Conservation (phyloP, 2,113 vertebrate genomes). For the Alligator mississippiensis region DNA sequence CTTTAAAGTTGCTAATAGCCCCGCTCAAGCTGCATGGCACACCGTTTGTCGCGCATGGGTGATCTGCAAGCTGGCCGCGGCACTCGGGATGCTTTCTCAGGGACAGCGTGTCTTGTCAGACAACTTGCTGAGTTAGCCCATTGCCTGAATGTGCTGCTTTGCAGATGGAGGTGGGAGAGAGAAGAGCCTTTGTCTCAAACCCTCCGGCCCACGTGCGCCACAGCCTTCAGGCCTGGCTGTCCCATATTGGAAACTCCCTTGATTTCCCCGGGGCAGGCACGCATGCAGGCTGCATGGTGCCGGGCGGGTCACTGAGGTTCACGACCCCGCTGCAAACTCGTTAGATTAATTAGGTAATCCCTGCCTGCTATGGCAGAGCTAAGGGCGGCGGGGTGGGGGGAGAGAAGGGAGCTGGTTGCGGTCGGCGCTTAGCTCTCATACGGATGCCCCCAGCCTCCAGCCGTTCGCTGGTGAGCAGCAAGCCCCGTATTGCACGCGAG, state of each 20-base stretch:
- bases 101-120: not conserved
- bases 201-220: constrained; percentile 5
- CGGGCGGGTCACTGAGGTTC: constrained; percentile 58
- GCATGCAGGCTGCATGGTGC: not conserved
- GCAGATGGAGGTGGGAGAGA: not conserved
- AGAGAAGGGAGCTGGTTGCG: not conserved
- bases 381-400: not conserved
- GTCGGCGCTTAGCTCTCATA: not conserved
- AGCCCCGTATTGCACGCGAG: constrained; percentile 32
- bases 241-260: constrained; percentile 52
- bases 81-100: constrained; percentile 13
- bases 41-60: not conserved
- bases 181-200: constrained; percentile 32
- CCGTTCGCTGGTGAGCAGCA: constrained; percentile 13
- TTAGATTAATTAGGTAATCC: constrained; percentile 68
- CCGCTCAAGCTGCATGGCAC: not conserved
- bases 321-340: constrained; percentile 69
- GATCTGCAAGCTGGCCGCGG: not conserved
- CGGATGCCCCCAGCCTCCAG: not conserved
- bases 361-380: constrained; percentile 50
- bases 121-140: not conserved
- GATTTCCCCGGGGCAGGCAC: constrained; percentile 52
- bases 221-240: not conserved
- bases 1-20: constrained; percentile 33
- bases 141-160: not conserved